Percentiles rank a stretch among this genome's conserved stretches.
Conservation (phyloP, 1,140 invertebrate genomes). For the Andricus grossulariae region DNA sequence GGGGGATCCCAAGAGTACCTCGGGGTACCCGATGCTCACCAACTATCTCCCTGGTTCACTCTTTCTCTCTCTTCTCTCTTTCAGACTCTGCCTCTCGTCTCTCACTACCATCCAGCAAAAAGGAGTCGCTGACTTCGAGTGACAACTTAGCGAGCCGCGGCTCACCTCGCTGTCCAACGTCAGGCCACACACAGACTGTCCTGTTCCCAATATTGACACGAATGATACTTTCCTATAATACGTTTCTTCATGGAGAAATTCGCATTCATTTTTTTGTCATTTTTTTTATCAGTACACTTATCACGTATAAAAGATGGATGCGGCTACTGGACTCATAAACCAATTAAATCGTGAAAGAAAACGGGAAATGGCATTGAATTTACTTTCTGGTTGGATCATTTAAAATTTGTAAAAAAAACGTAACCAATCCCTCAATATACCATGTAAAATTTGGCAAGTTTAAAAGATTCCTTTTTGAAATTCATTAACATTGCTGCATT, state of each 20-base stretch:
- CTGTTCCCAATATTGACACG: conserved; percentile 31
- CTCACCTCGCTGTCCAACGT: conserved; percentile 61
- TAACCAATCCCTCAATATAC: too few relatives aligned
- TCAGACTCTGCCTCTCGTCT: conserved; percentile 21
- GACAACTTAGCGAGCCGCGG: conserved; percentile 72
- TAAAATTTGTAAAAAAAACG: too few relatives aligned
- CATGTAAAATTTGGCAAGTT: too few relatives aligned
- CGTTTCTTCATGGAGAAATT: not conserved
- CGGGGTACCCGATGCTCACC: conserved; percentile 47
- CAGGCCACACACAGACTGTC: conserved; percentile 67
- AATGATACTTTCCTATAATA: not conserved
- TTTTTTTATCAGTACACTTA: too few relatives aligned
- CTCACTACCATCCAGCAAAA: conserved; percentile 28
- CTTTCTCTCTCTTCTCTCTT: conserved; percentile 31
- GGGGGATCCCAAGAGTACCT: conserved; percentile 50
- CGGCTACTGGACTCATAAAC: too few relatives aligned
- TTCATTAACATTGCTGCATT: too few relatives aligned
- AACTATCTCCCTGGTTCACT: conserved; percentile 39
- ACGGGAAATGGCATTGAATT: too few relatives aligned
- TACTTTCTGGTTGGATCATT: too few relatives aligned
- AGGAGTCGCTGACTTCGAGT: conserved; percentile 56
- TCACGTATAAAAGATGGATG: too few relatives aligned
- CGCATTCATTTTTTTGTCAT: too few relatives aligned
- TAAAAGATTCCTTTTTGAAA: too few relatives aligned
- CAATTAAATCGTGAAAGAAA: too few relatives aligned